A percentile compares a stretch with the other conserved stretches of the same genome.
Evolutionary conservation across 2,113 vertebrate species (phyloP).

Genomic region (Erinaceus europaeus): DNA sequence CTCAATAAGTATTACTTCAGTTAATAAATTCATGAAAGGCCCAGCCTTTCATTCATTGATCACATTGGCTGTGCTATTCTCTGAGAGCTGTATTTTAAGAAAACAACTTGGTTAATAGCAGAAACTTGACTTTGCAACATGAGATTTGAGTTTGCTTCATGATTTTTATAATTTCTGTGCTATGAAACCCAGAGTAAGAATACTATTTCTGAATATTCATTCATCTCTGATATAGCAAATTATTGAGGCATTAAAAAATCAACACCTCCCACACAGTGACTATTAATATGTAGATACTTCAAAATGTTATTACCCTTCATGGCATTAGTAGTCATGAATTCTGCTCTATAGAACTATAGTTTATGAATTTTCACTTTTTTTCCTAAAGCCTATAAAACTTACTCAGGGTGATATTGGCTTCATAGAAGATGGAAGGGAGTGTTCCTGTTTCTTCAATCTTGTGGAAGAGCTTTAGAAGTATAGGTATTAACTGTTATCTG

Average conservation of each 20-base stretch:
- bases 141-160: conserved; percentile 9
- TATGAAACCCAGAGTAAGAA: background rate
- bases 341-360: background rate
- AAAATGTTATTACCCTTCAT: conserved; percentile 5
- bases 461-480: no score
- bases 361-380: background rate
- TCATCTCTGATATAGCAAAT: conserved; percentile 20
- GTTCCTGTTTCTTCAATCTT: no score
- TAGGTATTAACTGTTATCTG: no score
- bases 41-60: background rate
- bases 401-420: no score
- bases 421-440: no score
- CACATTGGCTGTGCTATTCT: background rate
- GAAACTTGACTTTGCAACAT: background rate
- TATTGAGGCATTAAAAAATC: conserved; percentile 25
- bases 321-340: conserved; percentile 5
- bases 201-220: conserved; percentile 5
- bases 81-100: background rate
- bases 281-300: background rate
- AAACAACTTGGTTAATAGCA: background rate
- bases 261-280: background rate
- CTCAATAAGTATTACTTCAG: background rate
- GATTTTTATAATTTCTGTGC: conserved; percentile 38
- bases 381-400: conserved; percentile 12
- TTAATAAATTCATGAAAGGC: background rate